Evolutionary conservation across 2,113 vertebrate species (phyloP).

Genomic region (Cromileptes altivelis): DNA sequence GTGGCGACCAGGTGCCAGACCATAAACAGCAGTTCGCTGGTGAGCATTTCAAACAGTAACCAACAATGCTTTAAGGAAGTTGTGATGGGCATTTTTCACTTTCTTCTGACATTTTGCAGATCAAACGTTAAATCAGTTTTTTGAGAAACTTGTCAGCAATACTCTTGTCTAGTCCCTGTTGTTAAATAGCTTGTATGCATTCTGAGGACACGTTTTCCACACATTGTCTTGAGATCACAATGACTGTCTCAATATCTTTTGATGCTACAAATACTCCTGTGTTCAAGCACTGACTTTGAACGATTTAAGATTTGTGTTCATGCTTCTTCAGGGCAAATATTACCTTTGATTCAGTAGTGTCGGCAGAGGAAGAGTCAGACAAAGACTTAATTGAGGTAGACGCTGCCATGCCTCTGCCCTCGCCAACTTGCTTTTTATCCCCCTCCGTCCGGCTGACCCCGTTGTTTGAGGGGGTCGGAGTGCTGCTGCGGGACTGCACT

Average conservation of each 20-base stretch:
- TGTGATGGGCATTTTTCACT: too few relatives aligned
- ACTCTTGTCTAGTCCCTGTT: too few relatives aligned
- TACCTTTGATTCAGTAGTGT: slow-evolving; percentile 84
- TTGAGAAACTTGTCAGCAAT: too few relatives aligned
- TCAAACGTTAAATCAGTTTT: too few relatives aligned
- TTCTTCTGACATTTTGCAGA: too few relatives aligned
- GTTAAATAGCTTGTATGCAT: neutral
- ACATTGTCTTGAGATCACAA: neutral
- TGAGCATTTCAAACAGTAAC: too few relatives aligned
- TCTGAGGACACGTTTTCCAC: neutral
- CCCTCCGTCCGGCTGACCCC: slow-evolving; percentile 62
- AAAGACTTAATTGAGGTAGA: slow-evolving; percentile 88
- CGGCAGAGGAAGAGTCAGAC: slow-evolving; percentile 76
- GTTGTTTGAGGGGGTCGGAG: slow-evolving; percentile 68
- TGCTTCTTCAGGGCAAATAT: neutral
- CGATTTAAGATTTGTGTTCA: neutral
- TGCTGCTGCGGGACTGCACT: slow-evolving; percentile 69
- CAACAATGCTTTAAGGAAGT: too few relatives aligned
- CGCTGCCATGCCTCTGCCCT: slow-evolving; percentile 73
- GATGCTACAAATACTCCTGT: neutral
- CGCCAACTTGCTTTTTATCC: slow-evolving; percentile 76
- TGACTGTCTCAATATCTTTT: neutral
- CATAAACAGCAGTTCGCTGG: too few relatives aligned
- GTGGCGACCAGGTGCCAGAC: too few relatives aligned
- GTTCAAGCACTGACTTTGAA: neutral